Conservation (phyloP, 1,140 invertebrate genomes). For the Drosophila truncata region DNA sequence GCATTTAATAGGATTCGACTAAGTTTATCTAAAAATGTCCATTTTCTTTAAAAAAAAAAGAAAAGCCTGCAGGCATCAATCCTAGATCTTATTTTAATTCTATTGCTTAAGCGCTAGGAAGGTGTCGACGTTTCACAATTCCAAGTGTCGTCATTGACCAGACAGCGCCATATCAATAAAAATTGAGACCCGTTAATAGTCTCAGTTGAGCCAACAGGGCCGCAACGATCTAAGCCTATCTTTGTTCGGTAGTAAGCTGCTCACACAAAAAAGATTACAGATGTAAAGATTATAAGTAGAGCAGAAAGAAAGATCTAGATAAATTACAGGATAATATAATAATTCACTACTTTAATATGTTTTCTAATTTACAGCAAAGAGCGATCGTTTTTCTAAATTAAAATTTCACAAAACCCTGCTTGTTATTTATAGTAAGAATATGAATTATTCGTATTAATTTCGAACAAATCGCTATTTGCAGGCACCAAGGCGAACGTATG, state of each 20-base stretch:
- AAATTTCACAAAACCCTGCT: too few species aligned
- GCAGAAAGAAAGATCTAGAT: too few species aligned
- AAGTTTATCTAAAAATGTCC: background rate
- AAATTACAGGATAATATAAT: too few species aligned
- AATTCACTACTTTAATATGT: too few species aligned
- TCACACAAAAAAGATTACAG: too few species aligned
- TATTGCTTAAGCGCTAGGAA: constrained; percentile 20
- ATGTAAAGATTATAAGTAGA: too few species aligned
- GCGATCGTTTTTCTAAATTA: too few species aligned
- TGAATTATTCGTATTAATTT: background rate
- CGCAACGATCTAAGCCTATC: constrained; percentile 72
- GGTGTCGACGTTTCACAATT: background rate
- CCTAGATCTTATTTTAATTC: background rate
- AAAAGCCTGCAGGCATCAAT: background rate
- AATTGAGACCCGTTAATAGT: constrained; percentile 49
- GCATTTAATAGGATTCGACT: background rate
- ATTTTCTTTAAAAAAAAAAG: background rate
- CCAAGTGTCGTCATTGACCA: background rate
- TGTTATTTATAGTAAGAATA: background rate
- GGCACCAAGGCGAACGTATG: constrained; percentile 71
- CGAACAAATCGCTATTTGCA: constrained; percentile 6
- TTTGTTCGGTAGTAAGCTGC: constrained; percentile 78
- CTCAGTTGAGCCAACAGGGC: constrained; percentile 80
- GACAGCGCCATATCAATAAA: constrained; percentile 55
- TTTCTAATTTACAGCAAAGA: too few species aligned